Base-by-base conservation (phyloP, 2,888 invertebrate species). In the Brenthis hecate region DNA sequence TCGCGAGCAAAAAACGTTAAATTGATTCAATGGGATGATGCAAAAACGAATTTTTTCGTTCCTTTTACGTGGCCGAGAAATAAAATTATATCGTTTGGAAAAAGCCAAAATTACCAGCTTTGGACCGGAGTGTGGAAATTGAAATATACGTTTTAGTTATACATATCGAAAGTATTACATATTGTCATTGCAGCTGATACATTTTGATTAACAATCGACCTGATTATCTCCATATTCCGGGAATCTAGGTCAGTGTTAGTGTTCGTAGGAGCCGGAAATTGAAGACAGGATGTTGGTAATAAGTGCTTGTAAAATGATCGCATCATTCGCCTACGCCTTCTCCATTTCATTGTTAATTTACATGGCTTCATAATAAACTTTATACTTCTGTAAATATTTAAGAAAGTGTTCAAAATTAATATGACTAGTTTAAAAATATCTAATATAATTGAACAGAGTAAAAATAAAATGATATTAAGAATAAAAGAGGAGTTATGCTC, bases 41-140 rank as follows among this genome's bases (percentile, higher is more conserved):
- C 85, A 91, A 91, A 92, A 91, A 90, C 83, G 80, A 55, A 79
- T 83, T 84, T 86, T 81, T 85, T 85, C 86, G 87, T 88, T 86
- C 11, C 36, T 86, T 91, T 82, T 88, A 86, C 87, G 89, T 89
- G 90, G 83, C 81, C 80, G 79, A 85, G 86, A 90, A 90, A 89
- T 87, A 89, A 88, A 86, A 85, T 88, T 89, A 88, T 84, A 88
- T 88, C 82, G 85, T 76, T 84, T 76, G 87, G 85, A 89, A 88
- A 88, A 89, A 86, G 77, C 69, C 53, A 48, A 83, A 85, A 86
- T 88, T 89, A 89, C 85, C 83, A 84, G 84, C 87, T 85, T 83
- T 81, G 77, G 79, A 80, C 76, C 51, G 43, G 60, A 63, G 58
- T 48, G 19, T 50, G 14, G 23, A 48, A 56, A 76, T 73, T 73